Evolutionary conservation across 2,888 invertebrate genomes (phyloP), one percentile per base, ranked within the genome.

Genomic region (Lymantria monacha): DNA sequence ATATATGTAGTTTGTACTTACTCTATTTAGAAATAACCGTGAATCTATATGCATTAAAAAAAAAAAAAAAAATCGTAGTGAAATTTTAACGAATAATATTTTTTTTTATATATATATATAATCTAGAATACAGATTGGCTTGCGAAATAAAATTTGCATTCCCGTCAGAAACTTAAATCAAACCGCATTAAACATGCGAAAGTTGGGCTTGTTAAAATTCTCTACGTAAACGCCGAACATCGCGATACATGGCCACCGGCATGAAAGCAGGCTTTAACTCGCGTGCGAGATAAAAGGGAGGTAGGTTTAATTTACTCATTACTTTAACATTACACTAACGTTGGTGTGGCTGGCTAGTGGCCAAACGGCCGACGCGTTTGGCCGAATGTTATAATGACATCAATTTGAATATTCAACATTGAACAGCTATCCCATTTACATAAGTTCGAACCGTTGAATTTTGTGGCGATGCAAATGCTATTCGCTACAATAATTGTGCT

Each of bases 371-470:
- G 76, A 78, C 79, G 75, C 77, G 80, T 78, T 79, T 75, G 81
- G 82, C 77, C 87, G 83, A 87, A 88, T 86, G 88, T 89, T 91
- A 91, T 91, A 91, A 91, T 90, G 90, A 90, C 91, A 90, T 91
- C 87, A 89, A 88, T 90, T 90, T 90, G 89, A 91, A 91, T 91
- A 91, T 90, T 90, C 89, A 89, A 87, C 90, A 88, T 89, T 76
- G 88, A 88, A 86, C 88, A 81, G 85, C 85, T 77, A 87, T 83
- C 81, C 76, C 82, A 91, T 90, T 90, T 85, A 87, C 90, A 90
- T 91, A 88, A 88, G 89, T 88, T 87, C 82, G 87, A n/a, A 79
- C 88, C 85, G 88, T 88, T 88, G 86, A 85, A 87, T 88, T 87
- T 87, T 83, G 87, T 87, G 74, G 81, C 81, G 75, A 79, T 86